Evolutionary conservation across 2,888 invertebrate genomes (phyloP).

Genomic region (Acleris emargana): DNA sequence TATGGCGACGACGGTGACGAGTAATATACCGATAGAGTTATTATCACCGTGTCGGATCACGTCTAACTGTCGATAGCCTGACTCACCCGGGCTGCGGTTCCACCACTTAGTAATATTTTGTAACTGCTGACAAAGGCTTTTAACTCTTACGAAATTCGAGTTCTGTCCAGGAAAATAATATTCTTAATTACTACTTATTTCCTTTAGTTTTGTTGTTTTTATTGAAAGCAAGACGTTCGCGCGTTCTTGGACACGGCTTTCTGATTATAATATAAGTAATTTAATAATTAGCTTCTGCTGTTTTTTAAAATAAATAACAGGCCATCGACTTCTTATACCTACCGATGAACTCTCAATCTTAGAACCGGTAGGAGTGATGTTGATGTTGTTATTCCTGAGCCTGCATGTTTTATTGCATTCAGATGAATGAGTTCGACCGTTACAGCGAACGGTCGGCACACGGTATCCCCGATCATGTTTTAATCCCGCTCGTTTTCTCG

Average conservation of each 20-base stretch:
- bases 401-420: constrained; percentile 26
- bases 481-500: constrained; percentile 23
- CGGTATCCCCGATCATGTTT: not conserved
- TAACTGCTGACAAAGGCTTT: constrained; percentile 33
- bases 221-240: too few species aligned
- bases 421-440: constrained; percentile 30
- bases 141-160: constrained; percentile 1
- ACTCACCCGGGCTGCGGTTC: constrained; percentile 51
- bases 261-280: too few species aligned
- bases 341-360: not conserved
- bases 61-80: constrained; percentile 50
- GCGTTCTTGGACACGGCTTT: too few species aligned
- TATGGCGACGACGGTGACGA: constrained; percentile 24
- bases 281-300: too few species aligned
- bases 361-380: not conserved
- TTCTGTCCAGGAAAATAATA: not conserved
- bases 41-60: constrained; percentile 69
- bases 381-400: constrained; percentile 8
- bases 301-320: too few species aligned
- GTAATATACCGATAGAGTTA: constrained; percentile 43
- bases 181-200: too few species aligned
- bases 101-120: constrained; percentile 28
- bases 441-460: constrained; percentile 17
- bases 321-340: too few species aligned
- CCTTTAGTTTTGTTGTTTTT: too few species aligned